These are phyloP conservation scores for Pachycephala philippinensis DNA, from an alignment of 2,113 vertebrate species.

Conservation along the genomic window DNA sequence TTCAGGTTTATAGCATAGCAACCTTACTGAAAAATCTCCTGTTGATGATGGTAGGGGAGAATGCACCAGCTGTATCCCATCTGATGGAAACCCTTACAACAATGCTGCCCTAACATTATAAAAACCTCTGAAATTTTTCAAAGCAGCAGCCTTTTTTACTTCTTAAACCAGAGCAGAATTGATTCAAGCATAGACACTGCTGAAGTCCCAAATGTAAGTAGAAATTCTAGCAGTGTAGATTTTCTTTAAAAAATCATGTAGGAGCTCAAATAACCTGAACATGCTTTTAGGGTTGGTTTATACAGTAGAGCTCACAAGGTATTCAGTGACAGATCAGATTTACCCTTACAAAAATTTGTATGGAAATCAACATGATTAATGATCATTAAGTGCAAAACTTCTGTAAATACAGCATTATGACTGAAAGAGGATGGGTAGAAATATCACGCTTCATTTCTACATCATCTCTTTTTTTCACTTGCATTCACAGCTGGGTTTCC, in stretches of 20 bases:
- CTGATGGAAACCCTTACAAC: background rate
- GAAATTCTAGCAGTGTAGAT: background rate
- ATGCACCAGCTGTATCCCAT: background rate
- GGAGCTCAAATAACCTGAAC: background rate
- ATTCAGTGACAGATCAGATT: background rate
- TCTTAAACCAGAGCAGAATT: background rate
- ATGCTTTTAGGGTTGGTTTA: background rate
- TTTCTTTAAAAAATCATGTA: background rate
- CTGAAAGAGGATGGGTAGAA: background rate
- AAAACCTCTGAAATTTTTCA: background rate
- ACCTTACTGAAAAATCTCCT: background rate
- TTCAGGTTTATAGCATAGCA: background rate
- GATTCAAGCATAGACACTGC: background rate
- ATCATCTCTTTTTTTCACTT: background rate
- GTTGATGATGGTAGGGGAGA: background rate
- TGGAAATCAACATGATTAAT: background rate
- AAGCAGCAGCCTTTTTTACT: background rate
- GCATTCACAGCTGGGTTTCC: background rate
- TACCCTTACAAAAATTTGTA: background rate
- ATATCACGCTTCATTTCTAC: background rate
- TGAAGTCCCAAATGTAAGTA: background rate
- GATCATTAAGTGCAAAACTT: background rate
- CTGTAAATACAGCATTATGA: background rate
- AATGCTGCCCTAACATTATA: background rate
- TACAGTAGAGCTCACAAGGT: background rate